phyloP scores from a whole-genome alignment of 2,888 invertebrate species.

The Hemithea aestivaria region DNA sequence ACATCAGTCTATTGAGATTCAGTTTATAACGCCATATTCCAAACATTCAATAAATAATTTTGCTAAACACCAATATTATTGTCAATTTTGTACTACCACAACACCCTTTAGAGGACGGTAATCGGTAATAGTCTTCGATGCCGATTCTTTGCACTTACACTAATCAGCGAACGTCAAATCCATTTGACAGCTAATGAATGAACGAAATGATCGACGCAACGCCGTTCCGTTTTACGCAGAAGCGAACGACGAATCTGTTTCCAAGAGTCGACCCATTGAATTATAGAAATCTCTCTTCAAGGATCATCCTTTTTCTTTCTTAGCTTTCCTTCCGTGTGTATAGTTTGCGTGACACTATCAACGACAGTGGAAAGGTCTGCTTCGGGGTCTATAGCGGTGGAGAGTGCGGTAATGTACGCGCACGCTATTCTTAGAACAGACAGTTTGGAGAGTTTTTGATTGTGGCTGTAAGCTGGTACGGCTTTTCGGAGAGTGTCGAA shows the following conservation, averaged over 20 bases:
- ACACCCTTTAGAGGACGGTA: constrained; percentile 45
- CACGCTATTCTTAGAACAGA: constrained; percentile 96
- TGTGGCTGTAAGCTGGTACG: constrained; percentile 94
- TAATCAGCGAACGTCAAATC: neutral
- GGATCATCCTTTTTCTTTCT: constrained; percentile 90
- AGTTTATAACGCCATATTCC: constrained; percentile 20
- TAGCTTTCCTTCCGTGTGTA: constrained; percentile 94
- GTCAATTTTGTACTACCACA: constrained; percentile 62
- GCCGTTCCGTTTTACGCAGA: no score
- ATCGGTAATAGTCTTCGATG: constrained; percentile 34
- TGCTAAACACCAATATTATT: constrained; percentile 39
- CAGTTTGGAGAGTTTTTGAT: constrained; percentile 95
- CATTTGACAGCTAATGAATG: neutral
- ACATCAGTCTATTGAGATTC: constrained; percentile 31
- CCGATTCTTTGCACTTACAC: neutral
- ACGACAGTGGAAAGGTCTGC: constrained; percentile 87
- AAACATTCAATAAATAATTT: constrained; percentile 19
- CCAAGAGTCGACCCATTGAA: no score
- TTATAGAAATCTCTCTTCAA: no score
- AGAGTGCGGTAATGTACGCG: constrained; percentile 93
- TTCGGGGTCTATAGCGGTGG: constrained; percentile 84
- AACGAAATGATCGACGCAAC: constrained; percentile 4
- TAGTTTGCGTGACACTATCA: constrained; percentile 92
- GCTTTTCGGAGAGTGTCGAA: constrained; percentile 92
- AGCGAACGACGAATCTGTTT: no score